A percentile compares a stretch with the other conserved stretches of the same genome.
These are phyloP conservation scores for Pristionchus exspectatus DNA, from an alignment of 2,888 invertebrate genomes.

Conservation along the genomic window DNA sequence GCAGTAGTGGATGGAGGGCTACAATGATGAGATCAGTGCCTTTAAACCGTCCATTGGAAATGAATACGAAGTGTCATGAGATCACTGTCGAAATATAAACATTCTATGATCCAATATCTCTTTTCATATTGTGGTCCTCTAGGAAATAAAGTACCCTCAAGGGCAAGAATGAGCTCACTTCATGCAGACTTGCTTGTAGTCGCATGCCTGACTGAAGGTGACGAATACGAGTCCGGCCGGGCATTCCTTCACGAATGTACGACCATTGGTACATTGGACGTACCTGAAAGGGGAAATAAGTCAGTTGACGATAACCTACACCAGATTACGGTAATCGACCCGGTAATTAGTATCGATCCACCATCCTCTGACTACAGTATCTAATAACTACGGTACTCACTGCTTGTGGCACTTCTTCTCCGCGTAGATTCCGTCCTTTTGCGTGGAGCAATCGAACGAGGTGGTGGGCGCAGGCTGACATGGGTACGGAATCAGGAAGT, in stretches of 20 bases:
- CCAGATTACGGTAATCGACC: neutral
- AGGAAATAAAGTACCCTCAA: too few species aligned
- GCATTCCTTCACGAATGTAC: slow-evolving; percentile 38
- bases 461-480: slow-evolving; percentile 23
- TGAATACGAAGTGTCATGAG: too few species aligned
- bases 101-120: too few species aligned
- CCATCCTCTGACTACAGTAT: too few species aligned
- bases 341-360: too few species aligned
- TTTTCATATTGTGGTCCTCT: too few species aligned
- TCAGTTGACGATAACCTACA: neutral
- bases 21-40: neutral
- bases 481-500: neutral
- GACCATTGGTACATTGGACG: slow-evolving; percentile 52
- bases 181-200: slow-evolving; percentile 50
- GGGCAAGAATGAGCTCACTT: too few species aligned
- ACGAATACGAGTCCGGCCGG: slow-evolving; percentile 48
- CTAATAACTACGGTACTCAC: slow-evolving; percentile 3
- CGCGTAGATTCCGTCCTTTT: slow-evolving; percentile 46
- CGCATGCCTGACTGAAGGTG: neutral
- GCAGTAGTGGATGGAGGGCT: slow-evolving; percentile 10
- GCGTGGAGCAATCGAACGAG: slow-evolving; percentile 44
- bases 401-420: slow-evolving; percentile 51
- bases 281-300: slow-evolving; percentile 25
- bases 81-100: too few species aligned
- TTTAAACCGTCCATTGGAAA: neutral